Percentiles rank a stretch among this genome's conserved stretches.
Evolutionary conservation across 2,888 invertebrate genomes (phyloP).

Genomic region (Ypsolopha scabrella): DNA sequence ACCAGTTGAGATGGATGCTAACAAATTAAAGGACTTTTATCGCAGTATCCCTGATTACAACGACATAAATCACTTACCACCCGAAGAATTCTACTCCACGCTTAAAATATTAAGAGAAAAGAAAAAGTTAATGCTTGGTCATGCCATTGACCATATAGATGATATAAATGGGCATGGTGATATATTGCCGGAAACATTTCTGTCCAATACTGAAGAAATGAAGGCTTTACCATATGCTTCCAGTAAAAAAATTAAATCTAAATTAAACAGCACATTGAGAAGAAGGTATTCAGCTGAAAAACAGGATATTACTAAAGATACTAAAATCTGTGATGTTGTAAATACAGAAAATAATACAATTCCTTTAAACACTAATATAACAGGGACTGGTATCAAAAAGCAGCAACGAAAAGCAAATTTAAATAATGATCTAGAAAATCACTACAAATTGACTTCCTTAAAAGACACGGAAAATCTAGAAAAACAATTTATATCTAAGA

Average conservation of each 20-base stretch:
- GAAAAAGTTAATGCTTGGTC: conserved; percentile 63
- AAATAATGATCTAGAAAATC: conserved; percentile 17
- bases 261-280: conserved; percentile 13
- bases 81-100: conserved; percentile 80
- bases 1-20: conserved; percentile 53
- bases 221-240: conserved; percentile 3
- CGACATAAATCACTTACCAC: conserved; percentile 80
- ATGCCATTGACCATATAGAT: conserved; percentile 42
- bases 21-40: conserved; percentile 78
- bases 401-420: conserved; percentile 18
- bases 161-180: conserved; percentile 11
- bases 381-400: conserved; percentile 25
- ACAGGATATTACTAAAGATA: conserved; percentile 9
- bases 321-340: conserved; percentile 11
- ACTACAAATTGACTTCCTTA: background rate
- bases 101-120: conserved; percentile 75
- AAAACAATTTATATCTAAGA: background rate
- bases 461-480: background rate
- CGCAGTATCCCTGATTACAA: conserved; percentile 85
- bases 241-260: conserved; percentile 11
- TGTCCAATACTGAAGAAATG: conserved; percentile 17
- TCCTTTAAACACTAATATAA: conserved; percentile 11
- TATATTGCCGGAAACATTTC: background rate
- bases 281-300: conserved; percentile 22
- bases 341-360: conserved; percentile 10